A percentile compares a stretch with the other conserved stretches of the same genome.
Evolutionary conservation across 2,888 invertebrate species (phyloP).

Genomic region (Achlya flavicornis): DNA sequence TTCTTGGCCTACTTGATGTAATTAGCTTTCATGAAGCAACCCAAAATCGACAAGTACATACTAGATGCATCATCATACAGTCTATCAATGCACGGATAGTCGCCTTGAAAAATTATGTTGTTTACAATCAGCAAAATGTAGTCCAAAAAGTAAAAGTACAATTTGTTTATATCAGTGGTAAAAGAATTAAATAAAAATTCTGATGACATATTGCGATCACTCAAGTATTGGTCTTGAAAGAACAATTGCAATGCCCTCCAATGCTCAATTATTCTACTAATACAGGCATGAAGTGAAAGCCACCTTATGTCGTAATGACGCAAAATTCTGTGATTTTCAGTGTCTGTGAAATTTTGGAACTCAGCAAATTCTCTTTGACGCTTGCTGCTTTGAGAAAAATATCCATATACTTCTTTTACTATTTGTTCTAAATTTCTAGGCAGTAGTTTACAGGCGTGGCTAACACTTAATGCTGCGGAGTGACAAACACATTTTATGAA

Average conservation of each 20-base stretch:
- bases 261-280: conserved; percentile 6
- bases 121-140: not conserved
- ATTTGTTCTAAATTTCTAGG: no score
- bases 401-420: no score
- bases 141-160: not conserved
- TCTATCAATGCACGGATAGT: not conserved
- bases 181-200: conserved; percentile 15
- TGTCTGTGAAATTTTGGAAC: no score
- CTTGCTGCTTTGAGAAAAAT: no score
- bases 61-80: no score
- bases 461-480: conserved; percentile 23
- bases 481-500: conserved; percentile 31
- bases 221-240: no score
- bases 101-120: conserved; percentile 7
- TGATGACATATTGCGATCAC: conserved; percentile 17
- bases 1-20: no score
- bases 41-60: no score
- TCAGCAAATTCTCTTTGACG: no score
- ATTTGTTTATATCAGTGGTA: conserved; percentile 11
- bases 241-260: not conserved
- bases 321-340: conserved; percentile 18
- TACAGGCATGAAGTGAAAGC: conserved; percentile 22
- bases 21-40: no score
- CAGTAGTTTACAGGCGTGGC: conserved; percentile 21
- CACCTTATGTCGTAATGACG: conserved; percentile 22